Evolutionary conservation across 1,140 invertebrate species (phyloP), one percentile per base, ranked within the genome.

Genomic region (Tenebrio molitor): DNA sequence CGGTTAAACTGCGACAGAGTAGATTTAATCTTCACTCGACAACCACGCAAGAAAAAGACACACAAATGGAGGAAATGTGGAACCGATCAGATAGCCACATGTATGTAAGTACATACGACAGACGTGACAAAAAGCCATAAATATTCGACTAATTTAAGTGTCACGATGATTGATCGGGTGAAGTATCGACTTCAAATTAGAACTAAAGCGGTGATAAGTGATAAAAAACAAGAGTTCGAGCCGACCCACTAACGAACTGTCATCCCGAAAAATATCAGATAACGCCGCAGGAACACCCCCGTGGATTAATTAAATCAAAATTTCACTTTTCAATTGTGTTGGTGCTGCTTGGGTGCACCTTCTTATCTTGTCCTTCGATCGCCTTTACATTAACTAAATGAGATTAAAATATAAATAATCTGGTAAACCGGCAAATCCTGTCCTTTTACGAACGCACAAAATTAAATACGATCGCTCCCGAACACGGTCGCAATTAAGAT

Each of bases 11-110:
- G 64, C 64, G 39, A 66, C 64, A 44, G 39, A 29, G 14, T 66
- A 44, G 39, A 66, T 66, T 19, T 66, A 58, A 66, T 66, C 64
- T 66, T 66, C 23, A 44, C 21, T 66, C 64, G 44, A 66, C 36
- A 66, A 66, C 50, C 50, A 58, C 50, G 50, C 50, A 58, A 25
- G 12, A 58, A 58, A 58, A 58, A 58, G 50, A 58, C 50, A 25
- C n/a, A 50, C 44, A 50, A 50, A 50, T 50, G 19, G 44, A 50
- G 44, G 44, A 58, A 58, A 58, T 58, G 50, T 58, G 50, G 50
- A 58, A 58, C 50, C 50, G 29, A 58, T 58, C 50, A 58, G 50
- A 58, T 58, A 53, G 46, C 46, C 19, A n/a, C n/a, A n/a, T n/a
- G n/a, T n/a, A n/a, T n/a, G n/a, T n/a, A n/a, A n/a, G n/a, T n/a